Conservation (phyloP, 2,888 invertebrate species). For the Ophion costatus region DNA sequence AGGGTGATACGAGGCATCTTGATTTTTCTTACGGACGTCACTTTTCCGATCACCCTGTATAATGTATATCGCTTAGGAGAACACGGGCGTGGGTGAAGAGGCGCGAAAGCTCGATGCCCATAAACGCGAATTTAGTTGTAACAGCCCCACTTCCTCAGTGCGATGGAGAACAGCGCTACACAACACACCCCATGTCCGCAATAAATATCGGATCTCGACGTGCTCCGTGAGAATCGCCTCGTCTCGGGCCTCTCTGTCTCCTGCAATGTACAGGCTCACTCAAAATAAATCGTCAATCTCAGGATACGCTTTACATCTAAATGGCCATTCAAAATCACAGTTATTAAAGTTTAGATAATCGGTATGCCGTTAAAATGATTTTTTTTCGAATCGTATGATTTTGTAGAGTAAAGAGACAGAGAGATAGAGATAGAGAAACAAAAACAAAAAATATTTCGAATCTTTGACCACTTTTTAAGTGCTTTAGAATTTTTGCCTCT, state of each 20-base stretch:
- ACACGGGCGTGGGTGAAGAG: conserved; percentile 14
- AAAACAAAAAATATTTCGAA: too few species aligned
- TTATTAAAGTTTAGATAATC: too few species aligned
- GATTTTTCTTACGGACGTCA: not conserved
- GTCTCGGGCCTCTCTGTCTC: not conserved
- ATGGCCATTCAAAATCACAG: too few species aligned
- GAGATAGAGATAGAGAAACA: too few species aligned
- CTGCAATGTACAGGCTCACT: not conserved
- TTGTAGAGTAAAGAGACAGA: too few species aligned
- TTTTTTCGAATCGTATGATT: too few species aligned
- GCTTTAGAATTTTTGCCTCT: too few species aligned
- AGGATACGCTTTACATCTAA: not conserved
- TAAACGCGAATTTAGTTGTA: conserved; percentile 80
- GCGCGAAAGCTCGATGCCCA: conserved; percentile 68
- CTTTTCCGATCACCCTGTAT: not conserved
- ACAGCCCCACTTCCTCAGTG: conserved; percentile 66
- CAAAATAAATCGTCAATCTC: not conserved
- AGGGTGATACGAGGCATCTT: not conserved
- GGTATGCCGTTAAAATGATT: too few species aligned
- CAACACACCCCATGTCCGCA: conserved; percentile 74
- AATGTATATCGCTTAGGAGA: not conserved
- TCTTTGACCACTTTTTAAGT: too few species aligned
- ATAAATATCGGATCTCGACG: conserved; percentile 77
- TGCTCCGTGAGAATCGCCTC: conserved; percentile 68
- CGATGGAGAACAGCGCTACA: not conserved